phyloP scores from a whole-genome alignment of 2,797 vertebrate species.

The Cephalopachus bancanus region DNA sequence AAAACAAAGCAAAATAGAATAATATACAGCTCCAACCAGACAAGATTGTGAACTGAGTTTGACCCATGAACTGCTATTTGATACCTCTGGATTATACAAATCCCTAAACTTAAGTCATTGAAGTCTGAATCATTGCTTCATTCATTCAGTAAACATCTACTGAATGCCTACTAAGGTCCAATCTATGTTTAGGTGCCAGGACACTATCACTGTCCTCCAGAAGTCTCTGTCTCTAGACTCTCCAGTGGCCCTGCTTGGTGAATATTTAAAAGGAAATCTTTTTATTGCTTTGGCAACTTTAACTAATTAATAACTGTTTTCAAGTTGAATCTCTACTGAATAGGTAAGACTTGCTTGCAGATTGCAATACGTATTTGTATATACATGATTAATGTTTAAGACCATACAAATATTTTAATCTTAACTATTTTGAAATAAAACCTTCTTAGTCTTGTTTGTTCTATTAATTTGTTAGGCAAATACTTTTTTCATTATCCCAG shows the following conservation, averaged over 20 bases:
- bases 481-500: slow-evolving; percentile 46
- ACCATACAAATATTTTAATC: slow-evolving; percentile 37
- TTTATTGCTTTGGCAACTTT: slow-evolving; percentile 35
- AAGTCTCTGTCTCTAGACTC: not conserved
- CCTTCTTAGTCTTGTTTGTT: slow-evolving; percentile 45
- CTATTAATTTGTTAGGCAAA: slow-evolving; percentile 66
- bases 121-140: slow-evolving; percentile 3
- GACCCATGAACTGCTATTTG: not conserved
- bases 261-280: not conserved
- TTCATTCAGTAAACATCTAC: not conserved
- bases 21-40: not conserved
- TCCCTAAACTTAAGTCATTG: not conserved
- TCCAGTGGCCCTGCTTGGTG: not conserved
- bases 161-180: not conserved
- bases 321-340: not conserved
- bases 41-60: not conserved
- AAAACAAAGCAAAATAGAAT: slow-evolving; percentile 12
- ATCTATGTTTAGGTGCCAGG: not conserved
- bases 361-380: not conserved
- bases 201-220: not conserved
- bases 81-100: not conserved
- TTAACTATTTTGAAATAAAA: slow-evolving; percentile 57
- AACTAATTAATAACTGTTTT: not conserved
- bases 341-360: not conserved
- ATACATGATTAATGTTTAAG: slow-evolving; percentile 16